Base-by-base conservation (phyloP, 2,113 vertebrate genomes). In the Glaucidium brasilianum region DNA sequence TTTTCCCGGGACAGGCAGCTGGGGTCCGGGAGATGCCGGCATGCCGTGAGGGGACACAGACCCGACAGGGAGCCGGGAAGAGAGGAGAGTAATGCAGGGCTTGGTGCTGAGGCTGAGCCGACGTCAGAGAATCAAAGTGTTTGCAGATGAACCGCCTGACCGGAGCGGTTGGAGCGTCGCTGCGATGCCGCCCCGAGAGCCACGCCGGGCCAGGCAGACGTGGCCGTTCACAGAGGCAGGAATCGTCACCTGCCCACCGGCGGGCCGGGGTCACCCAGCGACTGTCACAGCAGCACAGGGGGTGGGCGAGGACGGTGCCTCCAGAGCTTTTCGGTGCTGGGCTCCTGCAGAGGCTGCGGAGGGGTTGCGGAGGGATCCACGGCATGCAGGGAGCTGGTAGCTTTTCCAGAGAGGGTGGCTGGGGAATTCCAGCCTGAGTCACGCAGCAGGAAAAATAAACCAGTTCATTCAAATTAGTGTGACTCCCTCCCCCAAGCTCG, bases 361-460 rank as follows among this genome's bases (percentile, higher is more conserved):
- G 66, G 72, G 85, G 62, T 53, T 78, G 60, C 32, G 37, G 91
- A 56, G 87, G 91, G 66, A 85, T 41, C 66, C 59, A 20, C 16
- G 8, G 53, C 56, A 14, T 16, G 39, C 55, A 30, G 79, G 78
- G 94, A 96, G 79, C 86, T 74, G 43, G 94, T 84, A 75, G 83
- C n/a, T 93, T 97, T 97, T 97, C 97, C 95, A 92, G 12, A 30
- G 69, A 45, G 55, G 68, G 80, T 53, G 72, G 81, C 59, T 90
- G 93, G 94, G 90, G 92, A 96, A 95, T 84, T 78, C 52, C 88
- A 90, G 78, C 43, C 87, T 77, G 94, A 95, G 74, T 89, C 91
- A 85, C 27, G 25, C 83, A 75, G 67, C 47, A 75, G 86, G 62
- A 63, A 81, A 78, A 73, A 64, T 25, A 91, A 63, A 69, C 88